Base-by-base conservation (phyloP, 1,140 invertebrate genomes). In the Drosophila pandora region DNA sequence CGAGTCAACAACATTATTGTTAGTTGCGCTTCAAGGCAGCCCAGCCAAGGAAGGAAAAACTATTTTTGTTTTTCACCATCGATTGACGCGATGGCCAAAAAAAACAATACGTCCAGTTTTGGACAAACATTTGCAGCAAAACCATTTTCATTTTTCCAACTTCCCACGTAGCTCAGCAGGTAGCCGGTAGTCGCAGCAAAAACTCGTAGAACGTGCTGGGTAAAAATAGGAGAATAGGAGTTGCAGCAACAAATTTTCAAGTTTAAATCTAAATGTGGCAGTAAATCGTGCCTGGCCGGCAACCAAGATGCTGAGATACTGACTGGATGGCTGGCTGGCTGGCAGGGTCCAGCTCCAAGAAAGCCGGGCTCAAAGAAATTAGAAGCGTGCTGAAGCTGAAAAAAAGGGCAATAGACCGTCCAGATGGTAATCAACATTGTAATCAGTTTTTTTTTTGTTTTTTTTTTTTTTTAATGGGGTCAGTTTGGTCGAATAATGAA, bases 211-310 rank as follows among this genome's bases (percentile, higher is more conserved):
- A 84, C 76, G 54, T 79, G 57, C 68, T 67, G 53, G 53, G 49
- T 53, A 57, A 72, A 43, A 70, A 72, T 34, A 64, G 43, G 22
- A 61, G 49, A 34, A n/a, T n/a, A n/a, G 22, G 17, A 60, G 47
- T 17, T 54, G 65, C 48, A 55, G 48, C 48, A 72, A 64, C 60
- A 67, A 65, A 49, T 83, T 83, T 83, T 83, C 80, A 84, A 83
- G 80, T 83, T 84, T 83, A 84, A 83, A 76, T 52, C 75, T 53
- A 78, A 78, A 72, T 78, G 76, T 65, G 75, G 67, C 68, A 13
- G 59, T 60, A 67, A 84, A 71, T 84, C 79, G 79, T 84, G 79
- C 80, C 28, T 32, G 39, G 49, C 32, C 23, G 25, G 34, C 34
- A 17, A 45, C 17, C 3, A 22, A 59, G 37, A 59, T 67, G 41